Evolutionary conservation across 2,888 invertebrate genomes (phyloP), one percentile per base, ranked within the genome.

Genomic region (Sesia apiformis): DNA sequence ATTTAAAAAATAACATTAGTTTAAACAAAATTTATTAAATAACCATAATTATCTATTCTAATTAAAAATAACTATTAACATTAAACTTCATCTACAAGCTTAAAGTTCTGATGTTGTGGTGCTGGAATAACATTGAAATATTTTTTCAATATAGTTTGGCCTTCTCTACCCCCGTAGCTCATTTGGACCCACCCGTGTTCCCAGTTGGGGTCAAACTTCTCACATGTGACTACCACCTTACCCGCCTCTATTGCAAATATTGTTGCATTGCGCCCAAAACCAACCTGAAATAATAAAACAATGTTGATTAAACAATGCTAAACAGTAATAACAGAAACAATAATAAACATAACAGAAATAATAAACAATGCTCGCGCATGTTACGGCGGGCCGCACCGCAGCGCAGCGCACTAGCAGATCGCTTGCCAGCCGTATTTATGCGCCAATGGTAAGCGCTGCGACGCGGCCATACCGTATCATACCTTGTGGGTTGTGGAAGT

Each of bases 111-210:
- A 73, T 96, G 95, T 62, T 96, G 94, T 39, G 93, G 92, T 58
- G 93, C 88, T 0, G 97, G 94, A 63, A 97, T 90, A 43, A 98
- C 91, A 87, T 98, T 94, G 64, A 93, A 95, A 74, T 96, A 96
- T 71, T 96, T 96, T 76, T 97, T 97, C 67, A 93, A 93, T 60
- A 96, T 94, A 1, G 87, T 90, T 63, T 92, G 92, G 1, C 91
- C 84, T 66, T 93, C 85, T 56, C 94, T 85, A 0, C 92, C 93
- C 0, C 84, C 88, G 75, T 95, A 94, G 69, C 91, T 78, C 58
- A 91, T 80, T 69, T 92, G 90, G 40, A 96, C 89, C 94, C 96
- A 95, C 0, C 91, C 90, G 68, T 95, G 95, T 8, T 93, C 91
- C 93, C 95, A 96, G 66, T 95, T 91, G 0, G 94, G 94, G 57